A percentile compares a stretch with the other conserved stretches of the same genome.
These are phyloP conservation scores for Epinephelus cyanopodus DNA, from an alignment of 2,113 vertebrate genomes.

Conservation along the genomic window DNA sequence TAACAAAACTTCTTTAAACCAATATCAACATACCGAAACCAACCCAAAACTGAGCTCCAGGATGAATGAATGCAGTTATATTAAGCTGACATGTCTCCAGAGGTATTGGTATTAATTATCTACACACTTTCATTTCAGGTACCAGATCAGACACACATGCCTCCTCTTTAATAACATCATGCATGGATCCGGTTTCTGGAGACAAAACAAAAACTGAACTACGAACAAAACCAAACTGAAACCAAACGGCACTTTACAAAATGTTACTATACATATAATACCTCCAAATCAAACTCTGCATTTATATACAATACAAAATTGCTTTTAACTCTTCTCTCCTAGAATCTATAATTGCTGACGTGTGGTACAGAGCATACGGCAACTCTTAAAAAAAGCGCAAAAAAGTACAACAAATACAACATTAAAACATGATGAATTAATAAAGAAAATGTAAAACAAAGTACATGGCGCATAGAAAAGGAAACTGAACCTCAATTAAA, in stretches of 20 bases:
- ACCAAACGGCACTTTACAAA: constrained; percentile 79
- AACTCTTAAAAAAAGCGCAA: constrained; percentile 43
- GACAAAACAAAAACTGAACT: constrained; percentile 65
- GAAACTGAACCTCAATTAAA: constrained; percentile 57
- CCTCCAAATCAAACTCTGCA: constrained; percentile 64
- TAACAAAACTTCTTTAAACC: constrained; percentile 32
- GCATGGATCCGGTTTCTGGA: constrained; percentile 75
- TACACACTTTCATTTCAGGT: constrained; percentile 67
- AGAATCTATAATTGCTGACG: constrained; percentile 55
- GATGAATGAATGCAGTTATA: constrained; percentile 43
- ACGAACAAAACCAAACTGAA: constrained; percentile 63
- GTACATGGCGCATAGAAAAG: constrained; percentile 52
- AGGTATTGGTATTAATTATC: constrained; percentile 53
- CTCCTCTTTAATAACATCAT: constrained; percentile 69
- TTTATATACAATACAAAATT: constrained; percentile 79
- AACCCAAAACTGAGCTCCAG: constrained; percentile 39
- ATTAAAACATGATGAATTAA: constrained; percentile 52
- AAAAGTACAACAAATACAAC: constrained; percentile 67
- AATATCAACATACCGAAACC: constrained; percentile 43
- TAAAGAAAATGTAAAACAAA: constrained; percentile 48
- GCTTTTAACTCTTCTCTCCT: constrained; percentile 49
- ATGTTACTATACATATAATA: constrained; percentile 76
- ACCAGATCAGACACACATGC: constrained; percentile 66
- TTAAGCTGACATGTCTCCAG: constrained; percentile 60
- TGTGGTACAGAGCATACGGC: constrained; percentile 50